These are phyloP conservation scores for Temnothorax longispinosus DNA, from an alignment of 1,140 invertebrate species.

Conservation along the genomic window DNA sequence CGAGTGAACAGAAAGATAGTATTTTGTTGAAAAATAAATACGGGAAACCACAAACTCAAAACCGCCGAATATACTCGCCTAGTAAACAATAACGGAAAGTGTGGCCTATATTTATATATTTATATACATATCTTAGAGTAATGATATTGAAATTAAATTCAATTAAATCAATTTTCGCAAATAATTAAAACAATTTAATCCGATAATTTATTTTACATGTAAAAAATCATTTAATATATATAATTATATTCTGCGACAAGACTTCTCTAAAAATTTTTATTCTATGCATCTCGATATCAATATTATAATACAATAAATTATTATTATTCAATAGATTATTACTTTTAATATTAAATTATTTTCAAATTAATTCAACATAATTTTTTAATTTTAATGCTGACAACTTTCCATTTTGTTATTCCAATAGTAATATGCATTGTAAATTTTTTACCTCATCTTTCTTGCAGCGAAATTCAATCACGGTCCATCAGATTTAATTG, in stretches of 20 bases:
- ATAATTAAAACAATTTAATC: not conserved
- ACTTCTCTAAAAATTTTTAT: not conserved
- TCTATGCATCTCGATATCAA: not conserved
- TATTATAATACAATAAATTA: not conserved
- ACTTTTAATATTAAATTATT: not conserved
- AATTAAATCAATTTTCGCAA: not conserved
- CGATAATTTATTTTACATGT: not conserved
- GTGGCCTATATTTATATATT: not conserved
- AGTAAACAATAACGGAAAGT: not conserved
- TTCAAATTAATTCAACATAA: not conserved
- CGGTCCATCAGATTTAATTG: conserved; percentile 18
- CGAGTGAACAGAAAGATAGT: not conserved
- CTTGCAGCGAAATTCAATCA: conserved; percentile 17
- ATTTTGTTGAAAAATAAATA: conserved; percentile 17
- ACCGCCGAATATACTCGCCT: not conserved
- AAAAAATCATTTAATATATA: not conserved
- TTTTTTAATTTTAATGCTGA: not conserved
- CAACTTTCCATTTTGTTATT: not conserved
- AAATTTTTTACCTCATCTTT: conserved; percentile 1
- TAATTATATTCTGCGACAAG: too few relatives aligned
- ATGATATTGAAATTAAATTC: not conserved
- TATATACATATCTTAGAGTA: not conserved
- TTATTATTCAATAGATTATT: not conserved
- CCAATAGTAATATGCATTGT: not conserved
- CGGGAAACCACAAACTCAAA: conserved; percentile 15